Evolutionary conservation across 2,113 vertebrate genomes (phyloP).

Genomic region (Chionis minor): DNA sequence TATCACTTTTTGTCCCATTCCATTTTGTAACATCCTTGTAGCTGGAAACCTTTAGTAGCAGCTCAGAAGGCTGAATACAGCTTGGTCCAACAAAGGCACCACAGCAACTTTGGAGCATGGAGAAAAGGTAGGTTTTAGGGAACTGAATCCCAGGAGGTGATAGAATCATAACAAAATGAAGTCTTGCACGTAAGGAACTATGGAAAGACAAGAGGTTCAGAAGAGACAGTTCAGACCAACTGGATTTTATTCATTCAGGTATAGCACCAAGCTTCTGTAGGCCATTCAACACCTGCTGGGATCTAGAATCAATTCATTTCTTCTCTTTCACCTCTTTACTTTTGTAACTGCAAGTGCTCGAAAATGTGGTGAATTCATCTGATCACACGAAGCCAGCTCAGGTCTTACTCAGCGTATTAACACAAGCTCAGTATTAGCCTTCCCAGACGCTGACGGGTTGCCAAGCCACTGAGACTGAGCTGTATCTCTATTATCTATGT

Average conservation of each 20-base stretch:
- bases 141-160: background rate
- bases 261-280: background rate
- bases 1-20: background rate
- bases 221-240: background rate
- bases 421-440: background rate
- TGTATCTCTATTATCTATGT: background rate
- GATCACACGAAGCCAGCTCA: background rate
- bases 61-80: background rate
- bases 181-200: background rate
- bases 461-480: background rate
- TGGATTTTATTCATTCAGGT: background rate
- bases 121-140: background rate
- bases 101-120: background rate
- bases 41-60: background rate
- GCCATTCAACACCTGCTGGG: background rate
- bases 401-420: background rate
- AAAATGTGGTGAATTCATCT: background rate
- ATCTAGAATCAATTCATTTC: background rate
- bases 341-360: background rate
- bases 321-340: background rate
- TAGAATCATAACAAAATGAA: background rate
- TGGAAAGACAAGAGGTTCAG: background rate
- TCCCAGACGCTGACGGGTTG: background rate
- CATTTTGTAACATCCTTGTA: fast-evolving
- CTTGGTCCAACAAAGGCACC: background rate